Percentiles rank a stretch among this genome's conserved stretches.
Conservation (phyloP, 2,888 invertebrate genomes). For the Leptopilina myrica region DNA sequence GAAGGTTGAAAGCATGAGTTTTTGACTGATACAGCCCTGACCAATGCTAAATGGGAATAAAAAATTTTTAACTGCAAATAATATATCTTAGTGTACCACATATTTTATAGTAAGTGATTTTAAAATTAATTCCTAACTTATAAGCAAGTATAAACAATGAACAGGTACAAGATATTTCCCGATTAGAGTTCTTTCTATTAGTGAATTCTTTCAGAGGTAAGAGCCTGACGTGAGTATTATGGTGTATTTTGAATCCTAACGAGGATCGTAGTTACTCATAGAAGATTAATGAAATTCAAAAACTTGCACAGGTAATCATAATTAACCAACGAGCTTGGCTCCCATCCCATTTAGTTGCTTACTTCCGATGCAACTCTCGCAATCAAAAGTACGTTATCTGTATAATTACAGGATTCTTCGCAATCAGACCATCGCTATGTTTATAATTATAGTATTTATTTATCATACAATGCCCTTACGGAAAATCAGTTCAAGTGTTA, state of each 20-base stretch:
- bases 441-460: conserved; percentile 58
- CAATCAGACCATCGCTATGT: conserved; percentile 58
- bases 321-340: conserved; percentile 55
- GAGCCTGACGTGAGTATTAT: conserved; percentile 40
- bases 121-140: no score
- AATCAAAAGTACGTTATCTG: conserved; percentile 59
- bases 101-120: conserved; percentile 19
- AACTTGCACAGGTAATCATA: conserved; percentile 57
- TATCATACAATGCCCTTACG: conserved; percentile 27
- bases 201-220: conserved; percentile 53
- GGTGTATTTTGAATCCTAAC: conserved; percentile 31
- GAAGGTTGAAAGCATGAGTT: no score
- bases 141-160: conserved; percentile 15
- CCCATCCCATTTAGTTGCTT: conserved; percentile 56
- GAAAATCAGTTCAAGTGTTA: conserved; percentile 32
- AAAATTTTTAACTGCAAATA: no score
- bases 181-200: conserved; percentile 49
- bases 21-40: no score
- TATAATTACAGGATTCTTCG: conserved; percentile 59
- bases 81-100: no score
- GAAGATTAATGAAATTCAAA: conserved; percentile 55
- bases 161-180: conserved; percentile 40
- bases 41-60: no score
- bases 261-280: conserved; percentile 45
- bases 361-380: conserved; percentile 57